Percentiles rank a stretch among this genome's conserved stretches.
phyloP scores from a whole-genome alignment of 2,797 vertebrate genomes.

The Crenuchus spilurus region DNA sequence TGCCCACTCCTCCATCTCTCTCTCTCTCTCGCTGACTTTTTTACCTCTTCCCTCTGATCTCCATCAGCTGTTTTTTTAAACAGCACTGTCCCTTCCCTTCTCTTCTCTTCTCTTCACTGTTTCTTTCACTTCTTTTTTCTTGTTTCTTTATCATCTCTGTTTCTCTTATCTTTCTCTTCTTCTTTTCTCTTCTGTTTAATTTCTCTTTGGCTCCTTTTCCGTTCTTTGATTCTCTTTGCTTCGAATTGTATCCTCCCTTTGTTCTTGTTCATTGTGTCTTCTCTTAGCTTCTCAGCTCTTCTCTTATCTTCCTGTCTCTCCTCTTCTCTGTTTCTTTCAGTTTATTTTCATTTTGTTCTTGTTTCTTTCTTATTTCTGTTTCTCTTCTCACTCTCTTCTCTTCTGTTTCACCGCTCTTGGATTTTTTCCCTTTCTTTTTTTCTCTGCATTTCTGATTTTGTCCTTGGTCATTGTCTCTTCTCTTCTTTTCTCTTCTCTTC shows the following conservation, averaged over 20 bases:
- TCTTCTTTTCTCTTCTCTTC: background rate
- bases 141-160: slow-evolving; percentile 4
- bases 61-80: slow-evolving; percentile 8
- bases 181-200: background rate
- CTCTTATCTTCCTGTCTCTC: too few species aligned
- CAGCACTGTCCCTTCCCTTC: background rate
- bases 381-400: slow-evolving; percentile 6
- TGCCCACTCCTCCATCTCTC: slow-evolving; percentile 33
- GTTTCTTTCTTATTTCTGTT: background rate
- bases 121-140: background rate
- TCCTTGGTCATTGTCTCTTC: too few species aligned
- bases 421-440: background rate
- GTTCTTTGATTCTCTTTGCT: background rate
- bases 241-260: background rate
- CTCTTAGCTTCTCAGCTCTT: too few species aligned
- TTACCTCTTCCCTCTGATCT: slow-evolving; percentile 43
- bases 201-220: background rate
- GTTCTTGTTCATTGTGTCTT: too few species aligned
- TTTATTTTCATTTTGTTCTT: background rate
- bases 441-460: background rate
- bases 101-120: background rate
- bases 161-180: background rate
- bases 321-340: background rate
- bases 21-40: background rate
- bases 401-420: background rate